Conservation (phyloP, 2,797 vertebrate species). For the Sarcophilus harrisii region DNA sequence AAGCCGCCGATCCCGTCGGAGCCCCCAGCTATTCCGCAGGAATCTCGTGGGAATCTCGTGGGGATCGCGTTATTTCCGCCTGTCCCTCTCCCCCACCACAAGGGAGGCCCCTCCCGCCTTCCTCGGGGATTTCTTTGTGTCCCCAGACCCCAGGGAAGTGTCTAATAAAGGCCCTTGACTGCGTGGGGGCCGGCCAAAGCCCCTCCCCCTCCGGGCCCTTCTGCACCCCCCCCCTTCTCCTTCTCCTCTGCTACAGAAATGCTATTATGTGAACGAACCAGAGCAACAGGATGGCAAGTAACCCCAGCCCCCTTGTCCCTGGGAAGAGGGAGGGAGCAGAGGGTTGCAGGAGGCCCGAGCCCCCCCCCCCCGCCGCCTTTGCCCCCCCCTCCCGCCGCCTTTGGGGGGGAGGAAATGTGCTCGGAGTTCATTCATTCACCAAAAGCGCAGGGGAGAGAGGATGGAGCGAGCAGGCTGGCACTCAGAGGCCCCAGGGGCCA, state of each 20-base stretch:
- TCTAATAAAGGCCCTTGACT: not conserved
- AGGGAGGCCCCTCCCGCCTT: not conserved
- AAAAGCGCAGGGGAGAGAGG: conserved; percentile 16
- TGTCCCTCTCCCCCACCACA: not conserved
- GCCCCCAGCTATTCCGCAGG: not conserved
- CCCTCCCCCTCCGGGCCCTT: not conserved
- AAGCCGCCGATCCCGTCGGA: not conserved
- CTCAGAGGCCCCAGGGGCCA: not conserved
- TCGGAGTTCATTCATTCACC: conserved; percentile 65
- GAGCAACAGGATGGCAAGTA: conserved; percentile 68
- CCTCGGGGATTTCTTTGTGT: not conserved
- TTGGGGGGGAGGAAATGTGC: conserved; percentile 34
- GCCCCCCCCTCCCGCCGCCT: too few species aligned
- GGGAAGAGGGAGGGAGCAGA: not conserved
- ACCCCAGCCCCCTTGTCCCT: not conserved
- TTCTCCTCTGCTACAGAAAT: not conserved
- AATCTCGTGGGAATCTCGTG: too few species aligned
- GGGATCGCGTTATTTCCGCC: too few species aligned
- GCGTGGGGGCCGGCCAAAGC: conserved; percentile 13
- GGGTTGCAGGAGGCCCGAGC: not conserved
- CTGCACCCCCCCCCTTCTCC: not conserved
- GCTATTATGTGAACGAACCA: not conserved
- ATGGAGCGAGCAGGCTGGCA: too few species aligned
- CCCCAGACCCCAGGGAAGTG: not conserved
- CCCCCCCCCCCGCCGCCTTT: too few species aligned